Evolutionary conservation across 2,888 invertebrate species (phyloP), one percentile per base, ranked within the genome.

Genomic region (Cryptocephalus moraei): DNA sequence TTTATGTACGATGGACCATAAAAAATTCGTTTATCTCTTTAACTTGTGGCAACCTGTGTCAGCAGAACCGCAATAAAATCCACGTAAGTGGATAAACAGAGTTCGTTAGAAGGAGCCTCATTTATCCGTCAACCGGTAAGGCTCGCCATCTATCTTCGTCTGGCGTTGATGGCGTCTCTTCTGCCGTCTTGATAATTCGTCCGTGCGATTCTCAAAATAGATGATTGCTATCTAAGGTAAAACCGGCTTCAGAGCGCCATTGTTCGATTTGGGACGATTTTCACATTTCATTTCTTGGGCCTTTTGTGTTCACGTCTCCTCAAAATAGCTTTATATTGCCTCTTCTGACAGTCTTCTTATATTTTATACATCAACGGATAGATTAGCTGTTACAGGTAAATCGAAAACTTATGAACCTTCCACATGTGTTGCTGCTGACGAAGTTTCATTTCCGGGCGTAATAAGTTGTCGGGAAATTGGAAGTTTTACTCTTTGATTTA

Each of bases 191-290:
- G 56, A 56, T 57, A 59, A 59, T 58, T 59, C 58, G 55, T 55
- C 53, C 55, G 53, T 56, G 58, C 55, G 54, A 57, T 57, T 56
- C 57, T 52, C 49, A 53, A 56, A 59, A 57, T 55, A 54, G 61
- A 63, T 64, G 65, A 66, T 66, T 64, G 61, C 62, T 60, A 62
- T 63, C 63, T 60, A 54, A 58, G 59, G 60, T 60, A 56, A 57
- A 56, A 58, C 54, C 55, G 46, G 48, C 46, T 49, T 50, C 49
- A 49, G 50, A 46, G 40, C 42, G 54, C 53, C 56, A 59, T 62
- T 62, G 61, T 62, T 61, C 60, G 57, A 60, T 61, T 58, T 60
- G 2, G 22, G 22, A 22, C 22, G 22, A 22, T 22, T 22, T 22
- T 56, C 56, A 56, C 56, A 55, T 59, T 60, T 56, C 59, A 59